Conservation (phyloP, 2,113 vertebrate genomes). For the Polyodon spathula region DNA sequence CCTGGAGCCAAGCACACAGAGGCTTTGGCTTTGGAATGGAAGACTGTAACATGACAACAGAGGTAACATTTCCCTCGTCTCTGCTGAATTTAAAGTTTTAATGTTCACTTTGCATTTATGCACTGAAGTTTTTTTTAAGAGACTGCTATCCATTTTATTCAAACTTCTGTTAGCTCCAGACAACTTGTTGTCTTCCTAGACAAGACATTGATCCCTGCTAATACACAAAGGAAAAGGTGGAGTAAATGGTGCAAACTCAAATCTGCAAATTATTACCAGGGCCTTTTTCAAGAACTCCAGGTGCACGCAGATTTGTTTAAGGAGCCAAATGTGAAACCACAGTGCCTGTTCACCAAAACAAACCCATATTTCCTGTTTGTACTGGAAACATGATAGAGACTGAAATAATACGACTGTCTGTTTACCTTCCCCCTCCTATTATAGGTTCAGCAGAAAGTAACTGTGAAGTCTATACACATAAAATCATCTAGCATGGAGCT, state of each 20-base stretch:
- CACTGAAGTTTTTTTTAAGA: neutral
- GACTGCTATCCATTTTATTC: neutral
- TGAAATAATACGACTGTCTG: too few species aligned
- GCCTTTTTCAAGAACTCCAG: neutral
- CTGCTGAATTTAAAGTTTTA: neutral
- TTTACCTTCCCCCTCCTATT: too few species aligned
- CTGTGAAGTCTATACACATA: too few species aligned
- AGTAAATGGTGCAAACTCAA: neutral
- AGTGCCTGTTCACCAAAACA: too few species aligned
- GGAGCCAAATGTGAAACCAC: too few species aligned
- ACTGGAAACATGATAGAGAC: too few species aligned
- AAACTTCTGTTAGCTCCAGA: neutral
- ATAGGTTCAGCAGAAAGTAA: too few species aligned
- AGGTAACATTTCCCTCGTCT: neutral
- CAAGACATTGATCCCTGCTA: neutral
- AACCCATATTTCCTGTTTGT: neutral
- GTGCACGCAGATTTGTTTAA: too few species aligned
- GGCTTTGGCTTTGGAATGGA: too few species aligned
- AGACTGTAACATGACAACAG: too few species aligned
- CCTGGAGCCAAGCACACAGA: too few species aligned
- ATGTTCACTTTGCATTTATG: neutral
- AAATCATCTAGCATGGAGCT: too few species aligned
- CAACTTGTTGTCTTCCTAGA: neutral
- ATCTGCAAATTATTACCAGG: neutral
- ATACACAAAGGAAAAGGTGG: neutral